Evolutionary conservation across 2,888 invertebrate genomes (phyloP).

Genomic region (Dolomedes plantarius): DNA sequence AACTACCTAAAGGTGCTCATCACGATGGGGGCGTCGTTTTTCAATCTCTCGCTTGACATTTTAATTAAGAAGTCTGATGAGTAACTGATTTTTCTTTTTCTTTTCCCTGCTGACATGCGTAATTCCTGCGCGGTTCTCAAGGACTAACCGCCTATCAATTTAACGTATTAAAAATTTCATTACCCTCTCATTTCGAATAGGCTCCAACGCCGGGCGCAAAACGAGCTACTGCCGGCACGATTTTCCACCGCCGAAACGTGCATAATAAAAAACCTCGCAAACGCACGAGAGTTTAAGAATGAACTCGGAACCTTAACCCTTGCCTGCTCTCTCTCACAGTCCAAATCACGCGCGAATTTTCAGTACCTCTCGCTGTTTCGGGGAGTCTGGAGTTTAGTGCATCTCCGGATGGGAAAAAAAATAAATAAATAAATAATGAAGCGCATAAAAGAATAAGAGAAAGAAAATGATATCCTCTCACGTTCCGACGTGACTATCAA

Average conservation of each 20-base stretch:
- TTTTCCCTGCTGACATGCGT: no score
- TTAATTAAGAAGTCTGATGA: no score
- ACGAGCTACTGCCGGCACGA: neutral
- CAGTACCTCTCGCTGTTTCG: neutral
- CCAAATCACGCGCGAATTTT: neutral
- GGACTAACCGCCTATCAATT: neutral
- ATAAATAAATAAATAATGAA: no score
- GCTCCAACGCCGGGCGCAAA: no score
- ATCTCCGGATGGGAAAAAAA: neutral
- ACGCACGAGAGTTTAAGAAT: neutral
- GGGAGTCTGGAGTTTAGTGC: neutral
- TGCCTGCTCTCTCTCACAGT: neutral
- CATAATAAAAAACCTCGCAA: neutral
- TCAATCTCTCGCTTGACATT: no score
- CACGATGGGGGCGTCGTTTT: no score
- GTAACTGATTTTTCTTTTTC: no score
- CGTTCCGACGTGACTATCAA: conserved; percentile 2
- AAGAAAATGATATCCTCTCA: neutral
- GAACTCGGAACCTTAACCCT: neutral
- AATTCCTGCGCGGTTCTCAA: no score
- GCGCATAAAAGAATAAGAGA: neutral
- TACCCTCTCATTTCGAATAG: neutral
- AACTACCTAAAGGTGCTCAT: no score
- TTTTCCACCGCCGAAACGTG: neutral
- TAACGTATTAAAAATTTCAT: neutral